Conservation (phyloP, 2,888 invertebrate genomes). For the Campoletis raptor region DNA sequence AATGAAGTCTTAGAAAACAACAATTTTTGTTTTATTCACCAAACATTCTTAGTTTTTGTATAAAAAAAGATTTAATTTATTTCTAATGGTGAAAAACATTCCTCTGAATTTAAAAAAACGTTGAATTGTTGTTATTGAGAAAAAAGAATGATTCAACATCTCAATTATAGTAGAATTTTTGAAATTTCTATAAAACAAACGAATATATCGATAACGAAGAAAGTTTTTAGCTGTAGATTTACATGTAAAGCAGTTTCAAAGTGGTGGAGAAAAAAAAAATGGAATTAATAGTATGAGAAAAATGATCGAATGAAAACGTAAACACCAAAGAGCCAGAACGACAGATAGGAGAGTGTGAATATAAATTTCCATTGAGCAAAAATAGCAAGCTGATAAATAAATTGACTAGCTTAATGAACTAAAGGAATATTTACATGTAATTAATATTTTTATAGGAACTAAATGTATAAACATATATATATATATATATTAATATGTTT, state of each 20-base stretch:
- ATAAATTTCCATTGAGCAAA: neutral
- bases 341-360: slow-evolving; percentile 11
- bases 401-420: slow-evolving; percentile 56
- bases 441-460: slow-evolving; percentile 46
- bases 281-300: neutral
- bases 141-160: neutral
- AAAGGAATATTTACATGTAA: slow-evolving; percentile 62
- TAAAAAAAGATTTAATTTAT: too few species aligned
- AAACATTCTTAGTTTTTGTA: too few species aligned
- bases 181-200: too few species aligned
- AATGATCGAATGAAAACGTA: slow-evolving; percentile 29
- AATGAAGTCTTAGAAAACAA: too few species aligned
- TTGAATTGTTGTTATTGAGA: neutral
- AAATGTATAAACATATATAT: slow-evolving; percentile 33
- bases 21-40: too few species aligned
- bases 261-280: neutral
- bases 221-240: too few species aligned
- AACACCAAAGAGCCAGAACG: slow-evolving; percentile 32
- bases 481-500: slow-evolving; percentile 25
- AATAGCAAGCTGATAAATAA: slow-evolving; percentile 50
- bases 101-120: neutral
- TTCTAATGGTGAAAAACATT: neutral
- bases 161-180: neutral
- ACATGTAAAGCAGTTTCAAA: too few species aligned
- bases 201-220: too few species aligned